Conservation (phyloP, 2,113 vertebrate species). For the Ploceus nigricollis region DNA sequence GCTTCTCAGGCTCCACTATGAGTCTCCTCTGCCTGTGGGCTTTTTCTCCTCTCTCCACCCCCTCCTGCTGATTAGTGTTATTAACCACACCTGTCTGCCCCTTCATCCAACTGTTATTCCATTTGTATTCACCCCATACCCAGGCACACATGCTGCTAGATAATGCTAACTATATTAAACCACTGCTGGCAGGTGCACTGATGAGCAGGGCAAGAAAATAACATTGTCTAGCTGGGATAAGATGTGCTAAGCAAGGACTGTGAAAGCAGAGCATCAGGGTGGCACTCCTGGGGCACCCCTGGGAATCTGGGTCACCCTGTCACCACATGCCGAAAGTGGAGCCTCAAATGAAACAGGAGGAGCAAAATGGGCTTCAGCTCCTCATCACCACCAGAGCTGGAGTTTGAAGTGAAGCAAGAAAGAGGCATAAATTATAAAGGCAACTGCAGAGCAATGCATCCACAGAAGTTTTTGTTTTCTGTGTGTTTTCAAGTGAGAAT, state of each 20-base stretch:
- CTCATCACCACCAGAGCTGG: neutral
- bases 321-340: fast-evolving
- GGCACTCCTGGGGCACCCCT: neutral
- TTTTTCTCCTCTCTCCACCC: neutral
- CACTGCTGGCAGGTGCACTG: neutral
- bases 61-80: neutral
- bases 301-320: slow-evolving; percentile 14
- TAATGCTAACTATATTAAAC: neutral
- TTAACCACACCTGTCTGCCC: slow-evolving; percentile 12
- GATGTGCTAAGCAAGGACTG: neutral
- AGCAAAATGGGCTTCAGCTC: neutral
- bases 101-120: neutral
- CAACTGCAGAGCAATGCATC: neutral
- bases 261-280: neutral
- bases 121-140: neutral
- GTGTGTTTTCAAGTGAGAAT: neutral
- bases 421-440: slow-evolving; percentile 12
- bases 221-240: neutral
- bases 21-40: neutral
- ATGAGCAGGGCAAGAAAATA: neutral
- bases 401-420: neutral
- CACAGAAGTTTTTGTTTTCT: neutral
- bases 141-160: slow-evolving; percentile 11
- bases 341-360: neutral
- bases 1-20: fast-evolving